Conservation (phyloP, 2,888 invertebrate species). For the Charanyca ferruginea region DNA sequence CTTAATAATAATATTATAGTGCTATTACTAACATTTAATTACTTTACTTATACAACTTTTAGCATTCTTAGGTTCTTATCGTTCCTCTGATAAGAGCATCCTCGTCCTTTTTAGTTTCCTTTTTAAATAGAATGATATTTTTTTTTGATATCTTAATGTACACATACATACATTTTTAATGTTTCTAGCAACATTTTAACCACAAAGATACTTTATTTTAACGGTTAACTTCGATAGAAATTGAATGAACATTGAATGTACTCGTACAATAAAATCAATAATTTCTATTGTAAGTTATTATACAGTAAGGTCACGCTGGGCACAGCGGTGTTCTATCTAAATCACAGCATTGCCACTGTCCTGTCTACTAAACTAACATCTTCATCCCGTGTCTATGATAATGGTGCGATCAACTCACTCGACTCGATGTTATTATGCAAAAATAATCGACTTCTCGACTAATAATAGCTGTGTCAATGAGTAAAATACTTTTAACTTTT, state of each 20-base stretch:
- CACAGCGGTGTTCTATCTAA: conserved; percentile 79
- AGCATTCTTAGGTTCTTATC: not conserved
- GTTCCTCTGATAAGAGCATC: not conserved
- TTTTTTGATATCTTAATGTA: not conserved
- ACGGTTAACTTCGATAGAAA: conserved; percentile 47
- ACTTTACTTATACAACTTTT: not conserved
- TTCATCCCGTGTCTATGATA: conserved; percentile 59
- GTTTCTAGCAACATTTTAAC: conserved; percentile 17
- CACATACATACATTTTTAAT: not conserved
- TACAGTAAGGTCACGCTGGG: conserved; percentile 71
- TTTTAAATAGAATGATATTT: no score
- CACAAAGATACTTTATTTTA: conserved; percentile 28
- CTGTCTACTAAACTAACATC: conserved; percentile 62
- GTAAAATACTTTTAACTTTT: conserved; percentile 21
- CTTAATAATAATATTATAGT: not conserved
- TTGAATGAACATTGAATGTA: conserved; percentile 50
- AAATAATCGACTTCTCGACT: conserved; percentile 48
- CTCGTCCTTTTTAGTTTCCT: not conserved
- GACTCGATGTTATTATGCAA: conserved; percentile 47
- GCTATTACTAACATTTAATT: not conserved
- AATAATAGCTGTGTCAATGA: conserved; percentile 17
- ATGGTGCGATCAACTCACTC: conserved; percentile 52
- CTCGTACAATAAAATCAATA: conserved; percentile 64
- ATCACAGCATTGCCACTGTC: conserved; percentile 72
- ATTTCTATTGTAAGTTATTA: conserved; percentile 70